Percentiles rank a stretch among this genome's conserved stretches.
Conservation (phyloP, 2,888 invertebrate genomes). For the Diplazon laetatorius region DNA sequence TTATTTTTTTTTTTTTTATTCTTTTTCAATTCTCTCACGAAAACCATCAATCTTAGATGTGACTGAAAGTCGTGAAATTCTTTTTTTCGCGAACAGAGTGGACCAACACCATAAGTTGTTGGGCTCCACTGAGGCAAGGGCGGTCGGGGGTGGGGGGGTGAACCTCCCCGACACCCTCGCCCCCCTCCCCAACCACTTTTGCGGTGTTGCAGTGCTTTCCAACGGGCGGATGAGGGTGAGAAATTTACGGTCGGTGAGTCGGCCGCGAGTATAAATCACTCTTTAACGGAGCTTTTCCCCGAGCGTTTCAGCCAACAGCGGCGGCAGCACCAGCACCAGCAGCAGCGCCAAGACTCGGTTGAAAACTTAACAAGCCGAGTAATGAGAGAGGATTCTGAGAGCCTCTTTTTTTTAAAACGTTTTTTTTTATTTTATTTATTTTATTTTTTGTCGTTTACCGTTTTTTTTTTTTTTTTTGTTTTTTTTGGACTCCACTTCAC, state of each 20-base stretch:
- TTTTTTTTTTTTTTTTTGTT: not conserved
- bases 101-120: conserved; percentile 39
- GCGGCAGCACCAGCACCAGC: conserved; percentile 20
- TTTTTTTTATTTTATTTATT: conserved; percentile 31
- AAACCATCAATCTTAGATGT: conserved; percentile 60
- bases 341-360: conserved; percentile 72
- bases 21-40: conserved; percentile 13
- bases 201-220: conserved; percentile 34
- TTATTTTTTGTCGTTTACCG: not conserved
- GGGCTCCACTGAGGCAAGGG: conserved; percentile 32
- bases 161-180: not conserved
- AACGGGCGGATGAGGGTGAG: conserved; percentile 37
- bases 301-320: conserved; percentile 49
- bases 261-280: conserved; percentile 73
- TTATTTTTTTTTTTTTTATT: conserved; percentile 11
- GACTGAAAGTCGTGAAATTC: conserved; percentile 57
- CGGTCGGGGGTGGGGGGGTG: too few relatives aligned
- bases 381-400: conserved; percentile 67
- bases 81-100: conserved; percentile 15
- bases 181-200: conserved; percentile 17
- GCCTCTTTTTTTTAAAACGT: too few relatives aligned
- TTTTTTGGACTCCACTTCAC: not conserved
- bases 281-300: conserved; percentile 72
- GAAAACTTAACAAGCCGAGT: conserved; percentile 78
- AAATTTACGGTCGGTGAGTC: conserved; percentile 50